Base-by-base conservation (phyloP, 1,140 invertebrate species). In the Temnothorax longispinosus region DNA sequence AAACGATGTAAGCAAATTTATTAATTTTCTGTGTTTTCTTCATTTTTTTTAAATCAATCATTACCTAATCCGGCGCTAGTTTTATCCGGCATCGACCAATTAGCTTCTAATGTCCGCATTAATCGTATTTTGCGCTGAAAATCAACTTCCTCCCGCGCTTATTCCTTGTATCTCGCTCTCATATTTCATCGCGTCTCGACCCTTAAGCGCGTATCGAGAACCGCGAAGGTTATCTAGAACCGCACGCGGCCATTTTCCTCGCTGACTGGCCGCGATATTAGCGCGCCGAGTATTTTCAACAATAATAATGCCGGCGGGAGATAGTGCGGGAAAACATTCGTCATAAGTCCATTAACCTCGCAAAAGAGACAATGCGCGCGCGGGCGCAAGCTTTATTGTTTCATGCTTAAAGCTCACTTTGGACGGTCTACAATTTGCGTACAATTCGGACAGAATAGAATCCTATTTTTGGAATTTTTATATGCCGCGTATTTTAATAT, bases 191-290 rank as follows among this genome's bases (percentile, higher is more conserved):
- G 41, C 21, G 32, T 74, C 76, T 78, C 62, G 64, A 64, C 56
- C 27, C 75, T 85, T 85, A 44, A 38, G 44, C 50, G 50, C 58
- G 21, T 88, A 84, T 84, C 69, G 18, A 32, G 11, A 84, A 84
- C 52, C 65, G 35, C 88, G 67, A 78, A 76, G 86, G 81, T 88
- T 89, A 88, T 88, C 88, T 60, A 3, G n/a, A 41, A 60, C 32
- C 32, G 44, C 38, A n/a, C 32, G 65, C 67, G n/a, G 54, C 52
- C 54, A 65, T 89, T 89, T 85, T 87, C 84, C 52, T 6, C 71
- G 71, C 52, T 56, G 50, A 21, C 60, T 52, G 32, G 54, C 15
- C 2, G 21, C 74, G 82, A 67, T 54, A 88, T 41, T 84, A 80
- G 76, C 60, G 82, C 69, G 32, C 44, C 41, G 13, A 32, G 67